These are phyloP conservation scores for Microdon myrmicae DNA, from an alignment of 2,888 invertebrate genomes.

Conservation along the genomic window DNA sequence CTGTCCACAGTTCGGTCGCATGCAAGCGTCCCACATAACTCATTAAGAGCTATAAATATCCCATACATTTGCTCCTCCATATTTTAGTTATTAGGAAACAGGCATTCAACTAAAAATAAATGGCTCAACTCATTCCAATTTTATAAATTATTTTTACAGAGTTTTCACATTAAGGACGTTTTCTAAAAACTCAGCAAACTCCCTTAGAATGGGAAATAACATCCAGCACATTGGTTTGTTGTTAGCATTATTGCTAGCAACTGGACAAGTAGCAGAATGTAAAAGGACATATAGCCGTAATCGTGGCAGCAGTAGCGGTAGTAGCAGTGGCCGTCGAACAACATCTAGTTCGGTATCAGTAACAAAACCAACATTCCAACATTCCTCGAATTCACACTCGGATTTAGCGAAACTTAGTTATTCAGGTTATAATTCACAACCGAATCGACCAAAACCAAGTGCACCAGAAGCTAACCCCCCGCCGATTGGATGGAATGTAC, in stretches of 20 bases:
- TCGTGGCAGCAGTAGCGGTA: conserved; percentile 59
- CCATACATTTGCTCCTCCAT: too few relatives aligned
- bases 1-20: too few relatives aligned
- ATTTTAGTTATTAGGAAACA: too few relatives aligned
- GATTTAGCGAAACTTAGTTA: conserved; percentile 64
- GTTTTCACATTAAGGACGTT: too few relatives aligned
- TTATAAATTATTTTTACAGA: too few relatives aligned
- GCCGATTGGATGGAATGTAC: conserved; percentile 65
- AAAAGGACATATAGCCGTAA: conserved; percentile 58
- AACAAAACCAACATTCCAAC: conserved; percentile 60
- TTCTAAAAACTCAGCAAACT: too few relatives aligned
- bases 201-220: conserved; percentile 37
- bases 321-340: conserved; percentile 51
- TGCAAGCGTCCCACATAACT: too few relatives aligned
- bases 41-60: too few relatives aligned
- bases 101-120: too few relatives aligned
- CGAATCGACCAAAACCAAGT: conserved; percentile 60
- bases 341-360: conserved; percentile 57
- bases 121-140: too few relatives aligned
- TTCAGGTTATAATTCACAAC: conserved; percentile 62
- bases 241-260: conserved; percentile 36
- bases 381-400: conserved; percentile 60
- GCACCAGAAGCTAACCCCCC: conserved; percentile 51
- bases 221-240: conserved; percentile 31
- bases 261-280: conserved; percentile 56